Evolutionary conservation across 2,888 invertebrate genomes (phyloP).

Genomic region (Drosophila rellima): DNA sequence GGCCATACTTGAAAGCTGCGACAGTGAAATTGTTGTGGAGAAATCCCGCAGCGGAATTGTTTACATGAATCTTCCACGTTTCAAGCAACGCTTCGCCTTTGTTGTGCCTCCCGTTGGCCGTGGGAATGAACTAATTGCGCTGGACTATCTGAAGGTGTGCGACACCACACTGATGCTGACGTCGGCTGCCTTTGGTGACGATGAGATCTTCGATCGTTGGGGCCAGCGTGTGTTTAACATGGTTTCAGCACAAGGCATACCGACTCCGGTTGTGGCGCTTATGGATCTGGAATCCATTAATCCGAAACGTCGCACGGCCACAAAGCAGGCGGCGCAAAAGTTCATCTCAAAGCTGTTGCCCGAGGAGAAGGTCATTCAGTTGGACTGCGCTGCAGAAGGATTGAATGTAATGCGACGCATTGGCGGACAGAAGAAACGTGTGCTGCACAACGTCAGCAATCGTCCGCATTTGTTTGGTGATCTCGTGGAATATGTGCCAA

Average conservation of each 20-base stretch:
- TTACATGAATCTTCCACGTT: slow-evolving; percentile 92
- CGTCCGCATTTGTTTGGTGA: slow-evolving; percentile 95
- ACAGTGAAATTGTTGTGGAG: slow-evolving; percentile 89
- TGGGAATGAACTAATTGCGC: slow-evolving; percentile 86
- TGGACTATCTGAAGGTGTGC: slow-evolving; percentile 95
- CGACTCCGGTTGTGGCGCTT: slow-evolving; percentile 91
- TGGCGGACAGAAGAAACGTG: slow-evolving; percentile 93
- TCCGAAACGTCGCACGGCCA: slow-evolving; percentile 89
- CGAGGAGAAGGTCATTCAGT: slow-evolving; percentile 91
- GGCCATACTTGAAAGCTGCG: slow-evolving; percentile 90
- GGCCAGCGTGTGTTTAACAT: slow-evolving; percentile 92
- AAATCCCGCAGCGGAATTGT: slow-evolving; percentile 89
- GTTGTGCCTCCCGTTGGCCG: slow-evolving; percentile 91
- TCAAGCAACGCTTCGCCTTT: slow-evolving; percentile 95
- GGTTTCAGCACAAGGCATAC: slow-evolving; percentile 92
- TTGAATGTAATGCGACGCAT: slow-evolving; percentile 91
- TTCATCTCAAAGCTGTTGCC: slow-evolving; percentile 91
- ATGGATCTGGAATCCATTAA: slow-evolving; percentile 91
- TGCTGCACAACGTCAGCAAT: slow-evolving; percentile 91
- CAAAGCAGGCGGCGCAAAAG: slow-evolving; percentile 83
- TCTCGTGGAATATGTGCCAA: slow-evolving; percentile 89
- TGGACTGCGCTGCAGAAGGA: slow-evolving; percentile 92
- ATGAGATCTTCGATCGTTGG: slow-evolving; percentile 92
- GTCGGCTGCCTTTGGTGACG: slow-evolving; percentile 88
- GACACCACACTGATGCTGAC: slow-evolving; percentile 93